Percentiles rank a stretch among this genome's conserved stretches.
phyloP scores from a whole-genome alignment of 2,113 vertebrate species.

The Baryphthengus martii region DNA sequence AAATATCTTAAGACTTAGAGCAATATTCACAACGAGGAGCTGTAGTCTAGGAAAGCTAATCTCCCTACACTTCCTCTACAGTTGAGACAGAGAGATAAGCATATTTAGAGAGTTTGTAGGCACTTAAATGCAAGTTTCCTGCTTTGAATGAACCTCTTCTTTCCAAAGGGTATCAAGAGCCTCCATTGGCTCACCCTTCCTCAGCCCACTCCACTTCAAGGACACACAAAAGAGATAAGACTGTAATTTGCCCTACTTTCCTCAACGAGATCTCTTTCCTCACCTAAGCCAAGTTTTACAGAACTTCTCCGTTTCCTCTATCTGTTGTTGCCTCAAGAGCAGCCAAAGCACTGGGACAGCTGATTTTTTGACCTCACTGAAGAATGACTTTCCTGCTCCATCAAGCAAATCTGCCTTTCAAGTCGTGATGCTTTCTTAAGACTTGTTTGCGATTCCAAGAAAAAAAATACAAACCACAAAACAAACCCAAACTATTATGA shows the following conservation, averaged over 20 bases:
- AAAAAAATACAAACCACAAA: no score
- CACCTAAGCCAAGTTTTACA: background rate
- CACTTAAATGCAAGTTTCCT: constrained; percentile 20
- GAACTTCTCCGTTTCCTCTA: background rate
- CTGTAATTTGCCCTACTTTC: background rate
- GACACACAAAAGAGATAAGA: constrained; percentile 1
- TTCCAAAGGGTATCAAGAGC: background rate
- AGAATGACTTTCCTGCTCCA: background rate
- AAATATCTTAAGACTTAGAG: constrained; percentile 30
- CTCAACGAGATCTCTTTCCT: background rate
- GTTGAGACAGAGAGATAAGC: constrained; percentile 26
- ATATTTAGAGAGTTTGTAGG: constrained; percentile 29
- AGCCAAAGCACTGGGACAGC: background rate
- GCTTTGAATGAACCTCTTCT: constrained; percentile 33
- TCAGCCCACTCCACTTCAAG: background rate
- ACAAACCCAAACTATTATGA: background rate
- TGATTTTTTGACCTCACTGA: background rate
- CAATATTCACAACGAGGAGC: constrained; percentile 10
- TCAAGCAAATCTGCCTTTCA: background rate
- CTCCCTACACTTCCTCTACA: constrained; percentile 38
- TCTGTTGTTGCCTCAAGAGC: background rate
- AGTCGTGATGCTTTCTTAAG: background rate
- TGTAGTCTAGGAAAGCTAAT: constrained; percentile 21
- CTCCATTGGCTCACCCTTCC: background rate
- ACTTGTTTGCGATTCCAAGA: background rate